phyloP scores from a whole-genome alignment of 2,113 vertebrate genomes.

The Chloebia gouldiae region DNA sequence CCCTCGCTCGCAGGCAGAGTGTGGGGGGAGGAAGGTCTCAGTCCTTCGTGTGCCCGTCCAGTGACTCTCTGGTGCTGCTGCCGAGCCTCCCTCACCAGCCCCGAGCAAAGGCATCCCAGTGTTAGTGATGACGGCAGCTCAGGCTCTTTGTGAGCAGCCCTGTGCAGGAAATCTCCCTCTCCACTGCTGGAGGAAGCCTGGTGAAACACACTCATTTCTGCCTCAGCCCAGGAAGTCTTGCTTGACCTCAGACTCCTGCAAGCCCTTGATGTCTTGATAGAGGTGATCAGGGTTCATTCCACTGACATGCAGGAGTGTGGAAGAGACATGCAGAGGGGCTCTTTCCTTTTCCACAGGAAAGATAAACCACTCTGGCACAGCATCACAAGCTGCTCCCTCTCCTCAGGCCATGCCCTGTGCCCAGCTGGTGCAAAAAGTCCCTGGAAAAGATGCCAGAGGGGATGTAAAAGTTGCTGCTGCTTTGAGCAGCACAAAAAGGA shows the following conservation, averaged over 20 bases:
- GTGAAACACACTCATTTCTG: background rate
- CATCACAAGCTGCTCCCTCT: background rate
- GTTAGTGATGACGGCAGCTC: background rate
- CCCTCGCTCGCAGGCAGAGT: background rate
- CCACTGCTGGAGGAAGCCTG: background rate
- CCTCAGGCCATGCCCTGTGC: background rate
- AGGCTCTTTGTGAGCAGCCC: slow-evolving; percentile 12
- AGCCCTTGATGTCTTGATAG: background rate
- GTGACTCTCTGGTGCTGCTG: background rate
- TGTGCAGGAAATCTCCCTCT: background rate
- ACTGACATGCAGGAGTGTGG: background rate
- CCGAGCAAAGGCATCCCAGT: background rate
- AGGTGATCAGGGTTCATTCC: background rate
- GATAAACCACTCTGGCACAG: background rate
- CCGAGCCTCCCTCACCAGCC: background rate
- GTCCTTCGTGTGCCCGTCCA: accelerated
- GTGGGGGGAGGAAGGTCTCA: background rate
- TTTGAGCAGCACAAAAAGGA: background rate
- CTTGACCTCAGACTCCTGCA: background rate
- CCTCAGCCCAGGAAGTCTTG: background rate
- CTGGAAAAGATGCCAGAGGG: background rate
- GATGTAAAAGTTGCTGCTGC: background rate
- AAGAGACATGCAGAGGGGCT: background rate
- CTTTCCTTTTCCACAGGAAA: background rate
- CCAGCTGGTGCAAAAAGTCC: background rate